Evolutionary conservation across 2,113 vertebrate species (phyloP).

Genomic region (Anser cygnoides): DNA sequence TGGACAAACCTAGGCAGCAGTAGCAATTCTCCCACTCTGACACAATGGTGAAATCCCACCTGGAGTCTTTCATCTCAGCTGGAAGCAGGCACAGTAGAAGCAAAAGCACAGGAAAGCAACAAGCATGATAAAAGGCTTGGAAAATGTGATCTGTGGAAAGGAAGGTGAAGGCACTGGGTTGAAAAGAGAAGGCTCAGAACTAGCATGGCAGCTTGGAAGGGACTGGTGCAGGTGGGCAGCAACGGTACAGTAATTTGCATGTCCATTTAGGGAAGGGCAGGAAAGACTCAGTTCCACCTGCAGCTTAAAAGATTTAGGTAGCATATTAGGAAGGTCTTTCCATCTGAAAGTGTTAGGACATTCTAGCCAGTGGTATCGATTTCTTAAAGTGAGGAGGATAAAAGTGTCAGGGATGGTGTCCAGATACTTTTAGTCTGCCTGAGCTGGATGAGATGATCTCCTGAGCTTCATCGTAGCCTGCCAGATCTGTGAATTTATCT

Average conservation of each 20-base stretch:
- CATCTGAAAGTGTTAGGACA: not conserved
- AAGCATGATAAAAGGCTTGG: not conserved
- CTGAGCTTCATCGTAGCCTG: not conserved
- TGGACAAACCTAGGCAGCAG: not conserved
- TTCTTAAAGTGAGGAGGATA: not conserved
- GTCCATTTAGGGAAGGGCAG: not conserved
- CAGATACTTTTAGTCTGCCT: not conserved
- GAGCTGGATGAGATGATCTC: not conserved
- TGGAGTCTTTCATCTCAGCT: not conserved
- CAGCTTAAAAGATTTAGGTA: not conserved
- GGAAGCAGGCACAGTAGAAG: not conserved
- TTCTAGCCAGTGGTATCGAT: not conserved
- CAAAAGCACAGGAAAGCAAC: not conserved
- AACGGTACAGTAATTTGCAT: not conserved
- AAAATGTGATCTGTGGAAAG: not conserved
- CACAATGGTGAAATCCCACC: not conserved
- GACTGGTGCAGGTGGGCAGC: not conserved
- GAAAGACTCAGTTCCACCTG: not conserved
- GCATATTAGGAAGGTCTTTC: not conserved
- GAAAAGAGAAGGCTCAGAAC: not conserved
- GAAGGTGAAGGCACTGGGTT: not conserved
- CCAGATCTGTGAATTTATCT: conserved; percentile 17
- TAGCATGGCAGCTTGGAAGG: not conserved
- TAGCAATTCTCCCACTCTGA: not conserved
- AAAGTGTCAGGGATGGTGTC: not conserved